Conservation (phyloP, 1,140 invertebrate genomes). For the Drosophila jambulina region DNA sequence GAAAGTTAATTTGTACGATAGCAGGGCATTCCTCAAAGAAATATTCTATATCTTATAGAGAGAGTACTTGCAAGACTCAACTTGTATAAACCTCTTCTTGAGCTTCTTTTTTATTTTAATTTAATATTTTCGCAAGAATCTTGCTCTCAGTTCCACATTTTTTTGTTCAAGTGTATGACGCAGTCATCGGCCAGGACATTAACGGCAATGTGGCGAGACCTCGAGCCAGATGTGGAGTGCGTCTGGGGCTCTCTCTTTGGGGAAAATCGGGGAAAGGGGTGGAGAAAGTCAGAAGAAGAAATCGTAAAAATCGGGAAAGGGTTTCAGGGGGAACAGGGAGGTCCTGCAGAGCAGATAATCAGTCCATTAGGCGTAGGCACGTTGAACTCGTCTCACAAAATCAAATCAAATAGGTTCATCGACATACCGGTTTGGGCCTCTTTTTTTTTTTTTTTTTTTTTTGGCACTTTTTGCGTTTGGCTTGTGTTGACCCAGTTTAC, state of each 20-base stretch:
- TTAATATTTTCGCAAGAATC: neutral
- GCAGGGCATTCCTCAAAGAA: neutral
- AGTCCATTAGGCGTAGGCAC: conserved; percentile 72
- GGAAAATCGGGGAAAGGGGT: neutral
- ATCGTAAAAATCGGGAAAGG: conserved; percentile 4
- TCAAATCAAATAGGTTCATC: conserved; percentile 51
- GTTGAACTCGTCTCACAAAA: conserved; percentile 53
- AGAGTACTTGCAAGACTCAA: no score
- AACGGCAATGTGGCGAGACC: conserved; percentile 37
- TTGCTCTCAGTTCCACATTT: neutral
- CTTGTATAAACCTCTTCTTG: neutral
- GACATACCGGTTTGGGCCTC: conserved; percentile 20
- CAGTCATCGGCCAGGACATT: conserved; percentile 44
- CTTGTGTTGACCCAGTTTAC: conserved; percentile 41
- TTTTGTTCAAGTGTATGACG: conserved; percentile 14
- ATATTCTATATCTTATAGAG: neutral
- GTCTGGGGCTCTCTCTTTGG: conserved; percentile 6
- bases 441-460: conserved; percentile 3
- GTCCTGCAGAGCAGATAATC: conserved; percentile 63
- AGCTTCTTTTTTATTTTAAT: neutral
- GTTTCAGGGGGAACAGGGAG: neutral
- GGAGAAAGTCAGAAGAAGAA: neutral
- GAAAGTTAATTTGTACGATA: neutral
- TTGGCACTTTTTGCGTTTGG: conserved; percentile 1
- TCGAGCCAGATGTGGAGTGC: conserved; percentile 21